These are phyloP conservation scores for Blennius ocellaris DNA, from an alignment of 2,113 vertebrate species.

Conservation along the genomic window DNA sequence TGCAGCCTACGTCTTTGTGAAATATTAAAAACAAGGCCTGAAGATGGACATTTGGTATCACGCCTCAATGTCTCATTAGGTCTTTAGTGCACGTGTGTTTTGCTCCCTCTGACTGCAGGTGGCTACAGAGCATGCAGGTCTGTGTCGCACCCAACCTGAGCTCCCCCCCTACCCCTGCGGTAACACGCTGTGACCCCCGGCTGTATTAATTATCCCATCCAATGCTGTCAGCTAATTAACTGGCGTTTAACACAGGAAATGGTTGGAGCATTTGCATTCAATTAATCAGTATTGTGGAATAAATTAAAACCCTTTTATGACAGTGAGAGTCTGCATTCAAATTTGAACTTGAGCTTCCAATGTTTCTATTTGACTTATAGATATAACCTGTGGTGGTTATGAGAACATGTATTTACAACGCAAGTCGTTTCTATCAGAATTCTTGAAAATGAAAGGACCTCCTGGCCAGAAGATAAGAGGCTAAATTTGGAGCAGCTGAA, in stretches of 20 bases:
- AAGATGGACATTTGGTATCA: conserved; percentile 15
- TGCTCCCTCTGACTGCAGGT: conserved; percentile 21
- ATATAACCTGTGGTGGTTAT: conserved; percentile 32
- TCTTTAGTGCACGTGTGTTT: conserved; percentile 23
- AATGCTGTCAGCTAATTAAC: conserved; percentile 83
- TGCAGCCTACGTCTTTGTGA: conserved; percentile 11
- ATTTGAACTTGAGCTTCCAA: conserved; percentile 60
- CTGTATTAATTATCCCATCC: conserved; percentile 83
- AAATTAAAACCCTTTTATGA: conserved; percentile 70
- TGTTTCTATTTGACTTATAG: conserved; percentile 37
- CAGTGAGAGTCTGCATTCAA: conserved; percentile 53
- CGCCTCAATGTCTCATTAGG: conserved; percentile 34
- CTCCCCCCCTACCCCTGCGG: conserved; percentile 9
- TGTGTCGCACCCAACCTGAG: conserved; percentile 39
- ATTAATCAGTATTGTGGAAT: conserved; percentile 80
- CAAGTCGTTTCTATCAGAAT: conserved; percentile 10
- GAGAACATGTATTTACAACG: conserved; percentile 3
- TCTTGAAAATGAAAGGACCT: conserved; percentile 13
- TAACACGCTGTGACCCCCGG: conserved; percentile 63
- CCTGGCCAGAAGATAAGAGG: conserved; percentile 16
- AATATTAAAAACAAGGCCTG: conserved; percentile 23
- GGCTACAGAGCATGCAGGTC: conserved; percentile 32
- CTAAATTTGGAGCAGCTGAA: background rate
- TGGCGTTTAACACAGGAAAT: conserved; percentile 79
- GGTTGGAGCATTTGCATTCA: conserved; percentile 68